Evolutionary conservation across 2,113 vertebrate genomes (phyloP).

Genomic region (Ramphastos sulfuratus): DNA sequence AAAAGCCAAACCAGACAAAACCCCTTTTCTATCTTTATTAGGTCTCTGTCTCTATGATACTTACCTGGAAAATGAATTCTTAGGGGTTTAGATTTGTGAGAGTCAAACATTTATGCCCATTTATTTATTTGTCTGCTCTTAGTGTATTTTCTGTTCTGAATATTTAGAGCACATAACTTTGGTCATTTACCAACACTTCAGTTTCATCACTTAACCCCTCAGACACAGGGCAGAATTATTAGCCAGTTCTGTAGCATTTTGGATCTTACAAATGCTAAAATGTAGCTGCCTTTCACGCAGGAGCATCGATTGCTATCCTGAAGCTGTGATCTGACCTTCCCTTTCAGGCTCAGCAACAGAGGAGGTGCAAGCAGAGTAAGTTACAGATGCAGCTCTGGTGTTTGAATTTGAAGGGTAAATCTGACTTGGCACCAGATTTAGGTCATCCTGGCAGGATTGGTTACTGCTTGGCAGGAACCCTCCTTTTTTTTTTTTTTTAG

Average conservation of each 20-base stretch:
- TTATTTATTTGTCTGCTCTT: background rate
- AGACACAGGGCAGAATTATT: background rate
- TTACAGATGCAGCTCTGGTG: background rate
- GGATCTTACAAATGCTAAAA: background rate
- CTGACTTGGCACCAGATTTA: conserved; percentile 46
- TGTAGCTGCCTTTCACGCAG: background rate
- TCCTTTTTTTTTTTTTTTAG: conserved; percentile 27
- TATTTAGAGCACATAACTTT: background rate
- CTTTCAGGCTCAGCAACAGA: conserved; percentile 27
- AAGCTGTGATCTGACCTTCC: conserved; percentile 22
- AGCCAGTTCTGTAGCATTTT: background rate
- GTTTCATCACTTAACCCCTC: background rate
- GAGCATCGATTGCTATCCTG: background rate
- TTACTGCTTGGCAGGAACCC: conserved; percentile 40
- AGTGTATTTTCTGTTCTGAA: background rate
- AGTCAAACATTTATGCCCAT: background rate
- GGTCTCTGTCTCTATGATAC: background rate
- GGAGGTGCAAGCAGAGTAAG: background rate
- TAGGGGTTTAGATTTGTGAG: background rate
- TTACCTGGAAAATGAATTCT: background rate
- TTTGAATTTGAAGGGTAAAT: conserved; percentile 52
- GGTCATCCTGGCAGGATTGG: conserved; percentile 21
- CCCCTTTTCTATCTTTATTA: background rate
- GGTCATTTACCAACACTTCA: background rate
- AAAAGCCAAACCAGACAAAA: accelerated